Percentiles rank a stretch among this genome's conserved stretches.
Evolutionary conservation across 2,888 invertebrate genomes (phyloP).

Genomic region (Cyrtodaria siliqua): DNA sequence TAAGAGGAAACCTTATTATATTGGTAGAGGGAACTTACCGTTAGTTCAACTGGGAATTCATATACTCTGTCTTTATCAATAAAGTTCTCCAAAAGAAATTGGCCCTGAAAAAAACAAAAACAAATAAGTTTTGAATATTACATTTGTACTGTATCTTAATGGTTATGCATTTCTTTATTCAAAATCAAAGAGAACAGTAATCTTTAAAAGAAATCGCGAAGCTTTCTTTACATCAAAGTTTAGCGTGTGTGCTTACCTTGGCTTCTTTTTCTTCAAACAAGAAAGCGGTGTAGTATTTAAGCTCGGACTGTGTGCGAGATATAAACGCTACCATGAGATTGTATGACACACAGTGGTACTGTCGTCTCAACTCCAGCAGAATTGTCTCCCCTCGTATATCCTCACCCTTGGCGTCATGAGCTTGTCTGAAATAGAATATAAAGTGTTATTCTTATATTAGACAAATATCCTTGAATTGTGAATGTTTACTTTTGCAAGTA

Average conservation of each 20-base stretch:
- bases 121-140: no score
- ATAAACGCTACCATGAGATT: conserved; percentile 89
- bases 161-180: no score
- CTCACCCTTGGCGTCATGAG: conserved; percentile 82
- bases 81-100: conserved; percentile 88
- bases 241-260: no score
- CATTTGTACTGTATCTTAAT: no score
- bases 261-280: conserved; percentile 87
- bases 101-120: conserved; percentile 84
- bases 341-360: conserved; percentile 89
- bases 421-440: conserved; percentile 66
- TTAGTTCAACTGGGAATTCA: conserved; percentile 88
- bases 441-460: no score
- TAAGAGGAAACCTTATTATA: no score
- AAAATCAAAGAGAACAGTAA: no score
- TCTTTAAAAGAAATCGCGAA: no score
- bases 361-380: conserved; percentile 85
- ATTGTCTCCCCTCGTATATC: conserved; percentile 81
- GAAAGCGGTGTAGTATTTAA: conserved; percentile 87
- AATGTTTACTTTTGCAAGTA: no score
- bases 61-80: conserved; percentile 87
- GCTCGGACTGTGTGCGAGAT: conserved; percentile 88
- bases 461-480: no score
- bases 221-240: no score
- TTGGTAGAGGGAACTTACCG: no score